Base-by-base conservation (phyloP, 2,888 invertebrate species). In the Apodemia mormo region DNA sequence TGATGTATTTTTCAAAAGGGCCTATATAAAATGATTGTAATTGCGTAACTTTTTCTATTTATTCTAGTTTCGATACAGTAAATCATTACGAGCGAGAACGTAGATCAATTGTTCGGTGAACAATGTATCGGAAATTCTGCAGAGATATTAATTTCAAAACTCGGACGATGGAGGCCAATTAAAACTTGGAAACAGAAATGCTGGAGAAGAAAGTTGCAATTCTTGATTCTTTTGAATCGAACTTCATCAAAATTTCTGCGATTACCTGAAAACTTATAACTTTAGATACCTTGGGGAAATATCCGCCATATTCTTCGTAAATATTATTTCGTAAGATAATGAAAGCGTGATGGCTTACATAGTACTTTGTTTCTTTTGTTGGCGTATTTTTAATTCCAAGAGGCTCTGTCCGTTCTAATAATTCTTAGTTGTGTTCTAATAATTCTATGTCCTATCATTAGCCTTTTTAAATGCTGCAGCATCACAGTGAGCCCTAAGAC, bases 61-160 rank as follows among this genome's bases (percentile, higher is more conserved):
- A 33, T 3, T 33, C 33, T 33, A 29, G 29, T 33, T 29, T 61
- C 12, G 33, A 61, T 61, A 61, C 61, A 33, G 61, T 61, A 61
- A 61, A 61, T 61, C 61, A 61, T n/a, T 54, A 40, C 68, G 33
- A 64, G 33, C 12, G 37, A 33, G 10, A 65, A n/a, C 71, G 65
- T 71, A 72, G 56, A 71, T 64, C 65, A 58, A 72, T 71, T 71
- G 70, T 76, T 76, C 73, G 74, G 75, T 74, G 78, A 80, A 81
- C 79, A 82, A 78, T 82, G 81, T 80, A 82, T 83, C 79, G 77
- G 67, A 80, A 81, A 61, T 61, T 33, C 61, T 61, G 61, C 61
- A 61, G 33, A 84, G 85, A 87, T 88, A 89, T 88, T 89, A 89
- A 89, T 90, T 86, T 89, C 84, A 80, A 82, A 87, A 85, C 81